These are phyloP conservation scores for Trididemnum nubilum DNA, from an alignment of 23 tunicate species.

Conservation along the genomic window DNA sequence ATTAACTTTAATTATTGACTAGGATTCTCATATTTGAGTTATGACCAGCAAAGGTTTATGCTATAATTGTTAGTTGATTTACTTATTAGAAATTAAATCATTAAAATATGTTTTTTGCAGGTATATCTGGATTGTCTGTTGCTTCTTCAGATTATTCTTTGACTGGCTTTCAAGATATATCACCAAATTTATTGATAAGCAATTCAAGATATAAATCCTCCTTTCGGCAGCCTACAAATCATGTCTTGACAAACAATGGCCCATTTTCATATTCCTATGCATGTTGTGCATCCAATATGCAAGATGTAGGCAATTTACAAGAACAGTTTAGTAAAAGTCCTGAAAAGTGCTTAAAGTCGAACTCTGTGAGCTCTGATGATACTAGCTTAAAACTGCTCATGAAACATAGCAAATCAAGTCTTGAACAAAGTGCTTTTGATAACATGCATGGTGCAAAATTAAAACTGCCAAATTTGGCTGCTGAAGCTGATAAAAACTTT, in stretches of 20 bases:
- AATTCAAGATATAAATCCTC: constrained; percentile 6
- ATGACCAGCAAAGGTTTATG: no score
- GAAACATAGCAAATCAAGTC: background rate
- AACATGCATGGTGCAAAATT: background rate
- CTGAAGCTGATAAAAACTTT: background rate
- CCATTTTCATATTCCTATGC: background rate
- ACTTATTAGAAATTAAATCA: no score
- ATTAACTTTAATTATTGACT: no score
- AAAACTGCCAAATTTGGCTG: background rate
- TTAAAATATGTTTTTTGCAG: no score
- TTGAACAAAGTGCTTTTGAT: background rate
- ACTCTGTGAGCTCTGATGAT: no score
- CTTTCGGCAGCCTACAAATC: background rate
- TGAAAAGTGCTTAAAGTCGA: no score
- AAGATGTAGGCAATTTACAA: background rate
- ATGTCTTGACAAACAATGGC: background rate
- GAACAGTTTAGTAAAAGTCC: background rate
- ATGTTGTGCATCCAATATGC: background rate
- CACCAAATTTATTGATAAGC: background rate
- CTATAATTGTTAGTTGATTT: no score
- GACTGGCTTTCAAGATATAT: background rate
- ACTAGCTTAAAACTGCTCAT: no score
- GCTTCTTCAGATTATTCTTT: background rate
- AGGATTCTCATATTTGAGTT: no score
- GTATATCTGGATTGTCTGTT: no score